phyloP scores from a whole-genome alignment of 53 echinoderm and acorn worm genomes.

The Stichopus horrens region DNA sequence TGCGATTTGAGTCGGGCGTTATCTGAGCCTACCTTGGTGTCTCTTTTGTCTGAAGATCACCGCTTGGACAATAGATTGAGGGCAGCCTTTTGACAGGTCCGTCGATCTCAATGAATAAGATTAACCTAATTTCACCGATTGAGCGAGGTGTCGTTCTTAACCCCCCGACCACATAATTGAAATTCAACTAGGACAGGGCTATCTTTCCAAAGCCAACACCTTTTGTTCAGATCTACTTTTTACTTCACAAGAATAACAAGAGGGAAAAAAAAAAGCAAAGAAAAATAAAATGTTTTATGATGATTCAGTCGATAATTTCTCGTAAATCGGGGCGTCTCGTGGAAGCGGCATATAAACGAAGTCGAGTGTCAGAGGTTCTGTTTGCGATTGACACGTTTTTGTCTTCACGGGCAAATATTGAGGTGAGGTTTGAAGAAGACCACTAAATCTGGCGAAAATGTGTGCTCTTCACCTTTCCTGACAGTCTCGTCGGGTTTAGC shows the following conservation, averaged over 20 bases:
- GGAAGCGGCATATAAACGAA: neutral
- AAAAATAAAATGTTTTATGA: neutral
- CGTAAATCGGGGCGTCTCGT: neutral
- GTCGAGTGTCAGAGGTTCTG: neutral
- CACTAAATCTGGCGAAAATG: too few species aligned
- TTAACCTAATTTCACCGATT: constrained; percentile 26
- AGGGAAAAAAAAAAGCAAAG: neutral
- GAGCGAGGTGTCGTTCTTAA: neutral
- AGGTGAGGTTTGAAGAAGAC: too few species aligned
- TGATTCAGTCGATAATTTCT: constrained; percentile 9
- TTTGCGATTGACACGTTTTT: neutral
- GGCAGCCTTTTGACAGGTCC: constrained; percentile 39
- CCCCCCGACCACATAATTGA: constrained; percentile 6
- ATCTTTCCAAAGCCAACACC: neutral
- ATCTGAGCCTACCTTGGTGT: neutral
- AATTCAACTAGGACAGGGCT: constrained; percentile 23
- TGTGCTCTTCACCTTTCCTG: too few species aligned
- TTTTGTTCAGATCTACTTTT: constrained; percentile 6
- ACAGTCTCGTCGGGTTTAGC: too few species aligned
- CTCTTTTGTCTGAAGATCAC: constrained; percentile 36
- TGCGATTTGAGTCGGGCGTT: neutral
- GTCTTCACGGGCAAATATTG: too few species aligned
- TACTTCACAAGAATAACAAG: neutral
- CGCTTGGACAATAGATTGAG: constrained; percentile 35
- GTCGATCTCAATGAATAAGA: constrained; percentile 36